Conservation (phyloP, 2,113 vertebrate species). For the Polypterus senegalus region DNA sequence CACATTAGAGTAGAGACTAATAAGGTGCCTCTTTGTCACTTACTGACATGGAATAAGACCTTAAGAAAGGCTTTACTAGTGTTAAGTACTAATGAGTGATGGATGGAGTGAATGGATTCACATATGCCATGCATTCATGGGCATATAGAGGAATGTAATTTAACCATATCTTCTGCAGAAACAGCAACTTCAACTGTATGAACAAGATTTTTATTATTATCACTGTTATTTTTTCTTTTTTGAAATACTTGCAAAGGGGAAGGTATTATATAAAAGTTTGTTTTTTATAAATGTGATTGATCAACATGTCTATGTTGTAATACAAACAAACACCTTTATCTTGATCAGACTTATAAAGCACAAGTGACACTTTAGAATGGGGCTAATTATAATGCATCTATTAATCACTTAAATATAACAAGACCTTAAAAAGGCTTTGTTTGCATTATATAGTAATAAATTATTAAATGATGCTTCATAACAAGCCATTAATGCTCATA, state of each 20-base stretch:
- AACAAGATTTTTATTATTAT: conserved; percentile 44
- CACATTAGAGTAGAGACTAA: no score
- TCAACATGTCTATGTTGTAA: conserved; percentile 33
- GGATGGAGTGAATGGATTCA: no score
- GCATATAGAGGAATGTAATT: conserved; percentile 73
- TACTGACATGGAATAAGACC: no score
- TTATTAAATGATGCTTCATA: conserved; percentile 21
- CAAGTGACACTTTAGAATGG: no score
- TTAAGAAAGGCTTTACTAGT: no score
- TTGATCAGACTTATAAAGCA: no score
- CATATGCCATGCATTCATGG: conserved; percentile 81
- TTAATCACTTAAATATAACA: no score
- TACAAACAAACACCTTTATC: conserved; percentile 43
- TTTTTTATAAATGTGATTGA: conserved; percentile 40
- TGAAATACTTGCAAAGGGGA: conserved; percentile 49
- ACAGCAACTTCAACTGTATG: conserved; percentile 49
- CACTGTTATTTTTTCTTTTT: conserved; percentile 4
- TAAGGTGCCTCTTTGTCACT: no score
- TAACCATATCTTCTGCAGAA: conserved; percentile 45
- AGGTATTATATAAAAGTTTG: conserved; percentile 41
- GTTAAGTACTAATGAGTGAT: no score
- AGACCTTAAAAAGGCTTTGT: no score
- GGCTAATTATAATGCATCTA: no score
- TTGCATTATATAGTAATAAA: no score
- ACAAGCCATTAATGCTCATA: conserved; percentile 85